Evolutionary conservation across 2,113 vertebrate species (phyloP).

Genomic region (Galbula dea): DNA sequence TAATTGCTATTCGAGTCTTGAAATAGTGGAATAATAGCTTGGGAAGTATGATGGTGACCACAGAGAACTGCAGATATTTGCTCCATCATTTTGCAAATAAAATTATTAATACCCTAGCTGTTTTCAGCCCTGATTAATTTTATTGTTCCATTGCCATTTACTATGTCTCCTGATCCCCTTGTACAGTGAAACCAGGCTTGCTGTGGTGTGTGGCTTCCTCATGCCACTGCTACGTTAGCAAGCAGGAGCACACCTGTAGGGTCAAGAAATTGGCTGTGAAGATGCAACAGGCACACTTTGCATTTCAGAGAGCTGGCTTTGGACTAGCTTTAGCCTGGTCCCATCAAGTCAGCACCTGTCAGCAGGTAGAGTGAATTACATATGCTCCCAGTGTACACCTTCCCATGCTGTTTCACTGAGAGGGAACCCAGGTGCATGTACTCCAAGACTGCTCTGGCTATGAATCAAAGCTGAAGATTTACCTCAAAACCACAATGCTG

Average conservation of each 20-base stretch:
- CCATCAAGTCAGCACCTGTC: background rate
- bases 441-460: background rate
- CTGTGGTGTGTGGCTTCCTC: background rate
- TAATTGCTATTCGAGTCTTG: background rate
- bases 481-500: background rate
- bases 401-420: background rate
- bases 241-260: background rate
- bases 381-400: background rate
- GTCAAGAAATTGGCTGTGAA: background rate
- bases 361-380: background rate
- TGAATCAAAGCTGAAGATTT: slow-evolving; percentile 8
- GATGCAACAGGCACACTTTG: background rate
- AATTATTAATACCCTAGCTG: background rate
- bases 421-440: background rate
- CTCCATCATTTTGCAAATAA: background rate
- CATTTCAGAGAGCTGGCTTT: slow-evolving; percentile 11
- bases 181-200: background rate
- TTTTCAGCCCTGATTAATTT: background rate
- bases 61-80: background rate
- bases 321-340: background rate
- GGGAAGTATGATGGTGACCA: background rate
- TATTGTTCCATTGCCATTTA: background rate
- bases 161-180: background rate
- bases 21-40: background rate
- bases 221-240: background rate